Evolutionary conservation across 2,888 invertebrate species (phyloP), one percentile per base, ranked within the genome.

Genomic region (Limnephilus rhombicus): DNA sequence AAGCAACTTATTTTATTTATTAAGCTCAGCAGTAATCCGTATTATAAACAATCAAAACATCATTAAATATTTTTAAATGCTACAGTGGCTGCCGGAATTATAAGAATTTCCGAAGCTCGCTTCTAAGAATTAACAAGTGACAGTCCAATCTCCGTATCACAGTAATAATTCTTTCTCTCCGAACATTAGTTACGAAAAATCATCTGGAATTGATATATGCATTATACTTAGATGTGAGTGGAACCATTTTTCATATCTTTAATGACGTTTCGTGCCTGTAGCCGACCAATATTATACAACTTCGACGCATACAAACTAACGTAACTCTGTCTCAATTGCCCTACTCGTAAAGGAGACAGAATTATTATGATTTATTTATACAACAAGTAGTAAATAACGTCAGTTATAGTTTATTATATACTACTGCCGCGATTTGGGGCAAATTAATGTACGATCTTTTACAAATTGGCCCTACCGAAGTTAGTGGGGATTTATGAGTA

Each of bases 221-320:
- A 45, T 89, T 89, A 86, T 90, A 90, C 88, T 91, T 91, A 91
- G 90, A 94, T 90, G 92, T 93, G 83, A 93, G 92, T 92, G 90
- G 80, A 81, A 80, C 90, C 92, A 94, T 94, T 94, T 94, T 94
- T 94, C 94, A 94, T 94, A 87, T 82, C 85, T 90, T 88, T 90
- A 87, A 90, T 90, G 87, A 80, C 37, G 81, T 90, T 87, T 90
- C 81, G 82, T 91, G 86, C 31, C 31, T 13, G 68, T 68, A 88
- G 37, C 53, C 24, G 88, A 31, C 68, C 53, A 29, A 37, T 34
- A 68, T 9, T 68, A 88, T 68, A 88, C 68, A 53, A 68, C 34
- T 68, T 49, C 31, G 53, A 37, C 88, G 45, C 29, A 53, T 34
- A 88, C 34, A 34, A 18, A 68, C 88, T 15, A 29, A 34, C 31